Base-by-base conservation (phyloP, 2,797 vertebrate species). In the Echiichthys vipera region DNA sequence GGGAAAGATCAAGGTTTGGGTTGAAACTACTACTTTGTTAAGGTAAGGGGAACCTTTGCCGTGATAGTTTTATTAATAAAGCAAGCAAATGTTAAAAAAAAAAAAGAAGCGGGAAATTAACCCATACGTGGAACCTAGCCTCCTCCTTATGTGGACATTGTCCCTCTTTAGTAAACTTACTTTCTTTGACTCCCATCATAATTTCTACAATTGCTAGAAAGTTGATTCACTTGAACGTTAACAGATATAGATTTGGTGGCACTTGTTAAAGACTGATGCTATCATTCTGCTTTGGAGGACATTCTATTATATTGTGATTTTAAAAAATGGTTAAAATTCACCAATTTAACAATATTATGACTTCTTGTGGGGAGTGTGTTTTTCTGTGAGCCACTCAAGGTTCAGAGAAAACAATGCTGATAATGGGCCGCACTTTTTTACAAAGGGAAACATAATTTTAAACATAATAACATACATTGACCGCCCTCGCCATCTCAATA, bases 331-430 rank as follows among this genome's bases (percentile, higher is more conserved):
- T n/a, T n/a, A n/a, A n/a, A 34, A 36, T 34, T 6, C 10, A 34
- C 30, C 29, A 20, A 53, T 32, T 25, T 32, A n/a, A 51, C 36
- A 5, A 18, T 6, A 15, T 56, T 40, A 39, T 1, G 27, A 8
- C 18, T 30, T 59, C 18, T 42, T 57, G 15, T 37, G 20, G 20
- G 47, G 25, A 46, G 14, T 12, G 46, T 42, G 14, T 34, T 46
- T 78, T 63, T 29, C 42, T 47, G 6, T 58, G 27, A 64, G 36
- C 42, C 51, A 66, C 13, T 7, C 34, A 14, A 20, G 40, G 14
- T 30, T 61, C 30, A 70, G 37, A 66, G n/a, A 43, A 22, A 71
- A 69, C 18, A 46, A 56, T 1, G 1, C 27, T 45, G 9, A 29
- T 2, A 51, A 46, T 34, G 2, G 30, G 22, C n/a, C 5, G 34